phyloP scores from a whole-genome alignment of 2,797 vertebrate species.

The Benthosema pterotum region DNA sequence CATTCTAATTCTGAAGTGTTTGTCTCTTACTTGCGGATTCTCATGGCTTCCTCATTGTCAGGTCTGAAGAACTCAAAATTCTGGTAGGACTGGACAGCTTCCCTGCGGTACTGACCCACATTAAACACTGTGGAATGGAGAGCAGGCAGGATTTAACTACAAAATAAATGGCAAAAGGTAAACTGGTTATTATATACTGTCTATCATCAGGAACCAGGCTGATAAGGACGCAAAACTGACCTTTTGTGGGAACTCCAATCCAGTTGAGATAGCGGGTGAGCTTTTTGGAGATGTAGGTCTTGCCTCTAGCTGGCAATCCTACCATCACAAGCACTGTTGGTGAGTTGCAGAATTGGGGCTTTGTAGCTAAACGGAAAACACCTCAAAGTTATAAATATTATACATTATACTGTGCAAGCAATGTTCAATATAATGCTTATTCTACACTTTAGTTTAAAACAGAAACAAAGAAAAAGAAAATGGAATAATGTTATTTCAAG shows the following conservation, averaged over 20 bases:
- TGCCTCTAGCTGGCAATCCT: slow-evolving; percentile 90
- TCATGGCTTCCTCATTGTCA: slow-evolving; percentile 90
- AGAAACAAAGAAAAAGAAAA: neutral
- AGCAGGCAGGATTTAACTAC: neutral
- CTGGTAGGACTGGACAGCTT: slow-evolving; percentile 88
- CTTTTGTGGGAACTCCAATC: slow-evolving; percentile 91
- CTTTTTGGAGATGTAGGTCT: slow-evolving; percentile 93
- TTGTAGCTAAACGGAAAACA: slow-evolving; percentile 75
- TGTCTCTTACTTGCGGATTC: slow-evolving; percentile 83
- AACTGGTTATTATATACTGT: neutral
- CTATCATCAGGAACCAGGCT: neutral
- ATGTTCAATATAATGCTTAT: neutral
- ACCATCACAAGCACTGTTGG: slow-evolving; percentile 93
- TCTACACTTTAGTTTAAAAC: neutral
- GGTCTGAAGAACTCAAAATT: slow-evolving; percentile 90
- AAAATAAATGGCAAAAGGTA: neutral
- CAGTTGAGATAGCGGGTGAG: slow-evolving; percentile 93
- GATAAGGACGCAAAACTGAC: slow-evolving; percentile 61
- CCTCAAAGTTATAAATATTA: neutral
- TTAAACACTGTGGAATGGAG: slow-evolving; percentile 84
- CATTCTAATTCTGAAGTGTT: neutral
- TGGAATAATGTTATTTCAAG: neutral
- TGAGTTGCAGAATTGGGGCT: slow-evolving; percentile 92
- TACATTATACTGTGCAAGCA: neutral
- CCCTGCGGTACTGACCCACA: slow-evolving; percentile 90